Evolutionary conservation across 2,113 vertebrate genomes (phyloP).

Genomic region (Atherinomorus stipes): DNA sequence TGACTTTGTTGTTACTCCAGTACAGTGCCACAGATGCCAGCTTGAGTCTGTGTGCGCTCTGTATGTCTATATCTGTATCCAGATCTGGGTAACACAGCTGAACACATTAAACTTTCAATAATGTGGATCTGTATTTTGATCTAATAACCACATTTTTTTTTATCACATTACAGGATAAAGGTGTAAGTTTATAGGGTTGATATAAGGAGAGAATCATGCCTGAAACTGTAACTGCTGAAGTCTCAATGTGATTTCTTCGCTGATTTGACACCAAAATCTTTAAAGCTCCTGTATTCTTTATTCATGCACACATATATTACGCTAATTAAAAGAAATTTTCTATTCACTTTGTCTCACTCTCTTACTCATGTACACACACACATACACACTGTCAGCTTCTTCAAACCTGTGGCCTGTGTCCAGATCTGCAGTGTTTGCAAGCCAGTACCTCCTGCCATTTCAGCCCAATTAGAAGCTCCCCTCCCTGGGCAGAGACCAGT

Average conservation of each 20-base stretch:
- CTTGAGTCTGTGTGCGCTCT: conserved; percentile 1
- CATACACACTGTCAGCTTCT: conserved; percentile 33
- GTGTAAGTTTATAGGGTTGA: too few species aligned
- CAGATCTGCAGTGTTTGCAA: conserved; percentile 61
- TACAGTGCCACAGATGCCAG: conserved; percentile 32
- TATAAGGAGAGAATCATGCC: background rate
- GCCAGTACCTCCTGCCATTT: conserved; percentile 69
- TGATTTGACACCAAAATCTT: conserved; percentile 2
- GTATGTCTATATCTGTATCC: background rate
- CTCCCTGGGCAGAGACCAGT: conserved; percentile 49
- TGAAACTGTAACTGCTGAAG: background rate
- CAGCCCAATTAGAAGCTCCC: conserved; percentile 74
- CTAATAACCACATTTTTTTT: too few species aligned
- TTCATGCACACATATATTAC: background rate
- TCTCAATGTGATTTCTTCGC: background rate
- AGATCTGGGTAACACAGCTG: background rate
- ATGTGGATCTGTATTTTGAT: too few species aligned
- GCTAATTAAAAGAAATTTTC: conserved; percentile 23
- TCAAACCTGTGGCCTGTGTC: conserved; percentile 67
- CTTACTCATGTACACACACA: conserved; percentile 4
- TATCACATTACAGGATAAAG: too few species aligned
- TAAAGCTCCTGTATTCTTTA: background rate
- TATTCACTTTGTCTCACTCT: background rate
- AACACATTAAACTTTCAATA: background rate
- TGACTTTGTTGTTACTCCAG: conserved; percentile 62